phyloP scores from a whole-genome alignment of 2,888 invertebrate genomes.

The Lasioglossum vierecki region DNA sequence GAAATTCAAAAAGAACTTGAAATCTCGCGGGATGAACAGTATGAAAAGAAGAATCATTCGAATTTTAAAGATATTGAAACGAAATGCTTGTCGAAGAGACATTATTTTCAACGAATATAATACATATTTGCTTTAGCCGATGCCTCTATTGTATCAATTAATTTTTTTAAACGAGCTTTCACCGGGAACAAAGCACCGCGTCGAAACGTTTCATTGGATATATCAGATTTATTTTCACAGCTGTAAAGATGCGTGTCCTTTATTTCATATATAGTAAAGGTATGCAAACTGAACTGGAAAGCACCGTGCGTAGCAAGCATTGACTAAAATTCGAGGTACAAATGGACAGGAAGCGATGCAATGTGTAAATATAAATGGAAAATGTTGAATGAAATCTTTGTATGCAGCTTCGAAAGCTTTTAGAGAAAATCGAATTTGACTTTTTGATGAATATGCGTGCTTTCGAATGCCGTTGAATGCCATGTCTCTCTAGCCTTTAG shows the following conservation, averaged over 20 bases:
- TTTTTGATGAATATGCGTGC: neutral
- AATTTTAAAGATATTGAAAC: neutral
- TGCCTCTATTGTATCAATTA: neutral
- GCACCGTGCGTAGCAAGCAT: neutral
- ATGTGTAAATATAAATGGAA: neutral
- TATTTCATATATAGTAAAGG: neutral
- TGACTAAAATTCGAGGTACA: slow-evolving; percentile 4
- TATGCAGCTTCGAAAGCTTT: neutral
- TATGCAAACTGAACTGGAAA: neutral
- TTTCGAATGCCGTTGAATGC: neutral
- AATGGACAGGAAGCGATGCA: neutral
- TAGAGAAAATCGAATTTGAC: neutral
- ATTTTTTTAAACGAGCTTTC: neutral
- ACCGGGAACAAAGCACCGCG: neutral
- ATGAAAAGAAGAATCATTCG: neutral
- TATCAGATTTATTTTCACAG: neutral
- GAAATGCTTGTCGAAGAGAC: neutral
- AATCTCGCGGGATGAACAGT: neutral
- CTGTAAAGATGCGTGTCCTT: neutral
- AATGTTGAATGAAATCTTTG: slow-evolving; percentile 22
- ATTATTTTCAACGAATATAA: neutral
- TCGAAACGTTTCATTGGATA: neutral
- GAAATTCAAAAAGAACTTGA: neutral
- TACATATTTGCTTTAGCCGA: neutral
- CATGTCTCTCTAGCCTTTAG: neutral